These are phyloP conservation scores for Pararge aegeria DNA, from an alignment of 1,140 invertebrate genomes.

Conservation along the genomic window DNA sequence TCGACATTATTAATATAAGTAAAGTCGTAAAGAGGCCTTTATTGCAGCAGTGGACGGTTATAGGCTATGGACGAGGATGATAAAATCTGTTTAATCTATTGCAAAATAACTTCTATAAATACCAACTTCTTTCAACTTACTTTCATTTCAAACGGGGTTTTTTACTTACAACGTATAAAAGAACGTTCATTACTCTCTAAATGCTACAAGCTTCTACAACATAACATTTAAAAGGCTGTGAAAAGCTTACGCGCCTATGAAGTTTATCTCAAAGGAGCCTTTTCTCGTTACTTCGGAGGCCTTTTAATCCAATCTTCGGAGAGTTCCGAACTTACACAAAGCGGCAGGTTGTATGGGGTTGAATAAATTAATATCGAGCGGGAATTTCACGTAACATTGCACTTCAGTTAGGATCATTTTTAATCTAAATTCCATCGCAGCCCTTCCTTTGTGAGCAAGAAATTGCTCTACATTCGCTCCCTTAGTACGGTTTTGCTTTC, in stretches of 20 bases:
- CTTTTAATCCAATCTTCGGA: slow-evolving; percentile 24
- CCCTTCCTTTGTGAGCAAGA: slow-evolving; percentile 54
- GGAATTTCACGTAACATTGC: slow-evolving; percentile 59
- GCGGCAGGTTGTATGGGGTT: slow-evolving; percentile 24
- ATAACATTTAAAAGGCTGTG: slow-evolving; percentile 12
- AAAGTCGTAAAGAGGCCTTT: too few relatives aligned
- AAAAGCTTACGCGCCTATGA: slow-evolving; percentile 11
- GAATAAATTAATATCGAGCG: slow-evolving; percentile 52
- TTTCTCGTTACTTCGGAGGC: slow-evolving; percentile 21
- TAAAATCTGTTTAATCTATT: too few relatives aligned
- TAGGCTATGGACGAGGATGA: too few relatives aligned
- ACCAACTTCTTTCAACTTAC: background rate
- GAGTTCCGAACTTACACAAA: slow-evolving; percentile 22
- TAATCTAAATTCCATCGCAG: slow-evolving; percentile 70
- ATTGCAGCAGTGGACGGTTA: too few relatives aligned
- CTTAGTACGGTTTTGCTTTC: too few relatives aligned
- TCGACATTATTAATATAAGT: too few relatives aligned
- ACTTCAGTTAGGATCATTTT: slow-evolving; percentile 64
- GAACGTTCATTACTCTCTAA: slow-evolving; percentile 6
- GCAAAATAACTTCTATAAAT: background rate
- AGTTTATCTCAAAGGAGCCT: slow-evolving; percentile 14
- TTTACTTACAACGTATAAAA: slow-evolving; percentile 1
- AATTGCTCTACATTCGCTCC: slow-evolving; percentile 44
- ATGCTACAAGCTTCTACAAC: slow-evolving; percentile 4
- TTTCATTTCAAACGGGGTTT: background rate